Conservation (phyloP, 2,113 vertebrate species). For the Blennius ocellaris region DNA sequence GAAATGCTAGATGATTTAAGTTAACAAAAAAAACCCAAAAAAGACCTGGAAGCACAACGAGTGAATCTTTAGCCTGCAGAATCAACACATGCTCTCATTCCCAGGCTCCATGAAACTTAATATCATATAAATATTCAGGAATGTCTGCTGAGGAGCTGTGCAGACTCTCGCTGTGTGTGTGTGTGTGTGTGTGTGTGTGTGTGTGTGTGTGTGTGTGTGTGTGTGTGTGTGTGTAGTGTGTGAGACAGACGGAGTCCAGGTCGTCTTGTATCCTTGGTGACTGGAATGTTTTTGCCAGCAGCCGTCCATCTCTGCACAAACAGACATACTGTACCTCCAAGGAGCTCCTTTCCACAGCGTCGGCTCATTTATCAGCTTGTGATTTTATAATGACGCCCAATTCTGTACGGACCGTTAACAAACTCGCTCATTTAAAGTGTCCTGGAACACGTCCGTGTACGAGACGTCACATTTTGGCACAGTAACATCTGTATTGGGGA, state of each 20-base stretch:
- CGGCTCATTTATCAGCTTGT: slow-evolving; percentile 5
- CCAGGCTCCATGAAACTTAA: slow-evolving; percentile 71
- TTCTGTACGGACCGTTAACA: not conserved
- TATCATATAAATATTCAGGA: slow-evolving; percentile 73
- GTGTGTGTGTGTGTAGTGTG: slow-evolving; percentile 28
- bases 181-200: slow-evolving; percentile 27
- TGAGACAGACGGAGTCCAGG: slow-evolving; percentile 31
- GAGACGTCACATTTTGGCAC: too few relatives aligned
- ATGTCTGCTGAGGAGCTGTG: slow-evolving; percentile 66
- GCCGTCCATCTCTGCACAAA: slow-evolving; percentile 26
- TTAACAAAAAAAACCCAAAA: slow-evolving; percentile 10
- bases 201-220: slow-evolving; percentile 24
- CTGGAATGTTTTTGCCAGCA: slow-evolving; percentile 50
- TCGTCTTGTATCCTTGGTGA: slow-evolving; percentile 61
- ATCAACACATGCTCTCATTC: slow-evolving; percentile 72
- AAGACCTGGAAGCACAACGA: slow-evolving; percentile 14
- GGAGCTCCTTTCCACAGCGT: not conserved
- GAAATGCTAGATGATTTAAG: slow-evolving; percentile 22
- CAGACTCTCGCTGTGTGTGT: slow-evolving; percentile 36
- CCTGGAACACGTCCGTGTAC: too few relatives aligned
- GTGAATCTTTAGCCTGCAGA: slow-evolving; percentile 49
- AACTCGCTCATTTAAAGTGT: not conserved
- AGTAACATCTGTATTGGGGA: too few relatives aligned
- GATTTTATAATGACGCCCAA: not conserved
- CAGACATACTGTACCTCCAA: slow-evolving; percentile 9